A percentile compares a stretch with the other conserved stretches of the same genome.
These are phyloP conservation scores for Riparia riparia DNA, from an alignment of 2,113 vertebrate species.

Conservation along the genomic window DNA sequence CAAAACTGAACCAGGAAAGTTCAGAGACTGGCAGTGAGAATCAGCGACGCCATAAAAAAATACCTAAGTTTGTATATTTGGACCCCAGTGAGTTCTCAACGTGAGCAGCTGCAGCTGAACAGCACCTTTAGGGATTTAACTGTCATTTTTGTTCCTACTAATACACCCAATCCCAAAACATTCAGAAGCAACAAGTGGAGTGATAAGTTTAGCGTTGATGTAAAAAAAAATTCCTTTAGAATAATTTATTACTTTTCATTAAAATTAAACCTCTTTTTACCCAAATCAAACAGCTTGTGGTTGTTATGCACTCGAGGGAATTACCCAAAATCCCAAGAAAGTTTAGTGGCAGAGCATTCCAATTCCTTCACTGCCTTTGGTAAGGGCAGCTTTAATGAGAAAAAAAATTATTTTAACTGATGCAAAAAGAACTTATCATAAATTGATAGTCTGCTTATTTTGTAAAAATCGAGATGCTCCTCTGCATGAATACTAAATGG, in stretches of 20 bases:
- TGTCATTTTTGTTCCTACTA: neutral
- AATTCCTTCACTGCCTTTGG: neutral
- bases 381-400: neutral
- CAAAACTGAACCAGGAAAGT: neutral
- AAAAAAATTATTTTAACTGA: neutral
- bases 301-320: neutral
- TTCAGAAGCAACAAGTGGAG: neutral
- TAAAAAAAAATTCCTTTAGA: neutral
- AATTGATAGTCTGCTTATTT: neutral
- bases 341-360: neutral
- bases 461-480: neutral
- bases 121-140: neutral
- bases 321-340: neutral
- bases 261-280: neutral
- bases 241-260: neutral
- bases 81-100: neutral
- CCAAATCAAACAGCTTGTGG: neutral
- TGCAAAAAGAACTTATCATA: neutral
- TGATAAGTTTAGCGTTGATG: neutral
- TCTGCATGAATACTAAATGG: neutral
- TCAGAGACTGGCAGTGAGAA: neutral
- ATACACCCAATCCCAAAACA: neutral
- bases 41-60: neutral
- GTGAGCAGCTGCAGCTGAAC: neutral
- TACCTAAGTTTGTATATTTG: fast-evolving